These are phyloP conservation scores for Cephus rjabovi DNA, from an alignment of 2,888 invertebrate species.

Conservation along the genomic window DNA sequence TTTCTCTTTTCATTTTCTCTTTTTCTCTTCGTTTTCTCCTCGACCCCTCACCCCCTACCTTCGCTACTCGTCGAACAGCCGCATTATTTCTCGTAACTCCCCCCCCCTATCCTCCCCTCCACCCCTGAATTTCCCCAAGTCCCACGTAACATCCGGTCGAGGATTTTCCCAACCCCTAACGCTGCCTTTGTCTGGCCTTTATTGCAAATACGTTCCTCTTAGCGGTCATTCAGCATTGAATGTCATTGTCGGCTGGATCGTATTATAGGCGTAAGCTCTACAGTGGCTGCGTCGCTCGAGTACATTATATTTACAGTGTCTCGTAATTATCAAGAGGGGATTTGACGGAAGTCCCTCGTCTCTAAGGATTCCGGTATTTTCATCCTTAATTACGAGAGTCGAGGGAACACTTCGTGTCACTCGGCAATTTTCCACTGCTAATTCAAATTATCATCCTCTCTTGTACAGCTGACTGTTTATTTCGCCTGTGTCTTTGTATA, in stretches of 20 bases:
- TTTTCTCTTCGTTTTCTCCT: conserved; percentile 25
- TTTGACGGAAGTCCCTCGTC: background rate
- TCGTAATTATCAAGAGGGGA: background rate
- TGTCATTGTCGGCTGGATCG: conserved; percentile 43
- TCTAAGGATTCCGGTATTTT: background rate
- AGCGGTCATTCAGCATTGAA: conserved; percentile 40
- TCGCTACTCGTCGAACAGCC: background rate
- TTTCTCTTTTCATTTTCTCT: conserved; percentile 16
- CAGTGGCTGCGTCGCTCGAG: background rate
- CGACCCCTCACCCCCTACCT: background rate
- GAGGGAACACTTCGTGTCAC: background rate
- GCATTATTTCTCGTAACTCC: background rate
- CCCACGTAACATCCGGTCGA: background rate
- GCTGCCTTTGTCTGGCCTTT: conserved; percentile 22
- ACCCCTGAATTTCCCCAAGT: background rate
- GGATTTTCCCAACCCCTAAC: background rate
- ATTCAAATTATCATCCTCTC: background rate
- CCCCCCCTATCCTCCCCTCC: background rate
- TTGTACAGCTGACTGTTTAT: background rate
- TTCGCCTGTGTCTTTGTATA: background rate
- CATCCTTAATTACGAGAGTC: background rate
- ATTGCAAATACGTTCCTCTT: conserved; percentile 25
- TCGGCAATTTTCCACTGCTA: background rate
- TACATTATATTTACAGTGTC: background rate
- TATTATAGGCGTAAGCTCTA: conserved; percentile 28